Base-by-base conservation (phyloP, 2,113 vertebrate genomes). In the Syngnathus scovelli region DNA sequence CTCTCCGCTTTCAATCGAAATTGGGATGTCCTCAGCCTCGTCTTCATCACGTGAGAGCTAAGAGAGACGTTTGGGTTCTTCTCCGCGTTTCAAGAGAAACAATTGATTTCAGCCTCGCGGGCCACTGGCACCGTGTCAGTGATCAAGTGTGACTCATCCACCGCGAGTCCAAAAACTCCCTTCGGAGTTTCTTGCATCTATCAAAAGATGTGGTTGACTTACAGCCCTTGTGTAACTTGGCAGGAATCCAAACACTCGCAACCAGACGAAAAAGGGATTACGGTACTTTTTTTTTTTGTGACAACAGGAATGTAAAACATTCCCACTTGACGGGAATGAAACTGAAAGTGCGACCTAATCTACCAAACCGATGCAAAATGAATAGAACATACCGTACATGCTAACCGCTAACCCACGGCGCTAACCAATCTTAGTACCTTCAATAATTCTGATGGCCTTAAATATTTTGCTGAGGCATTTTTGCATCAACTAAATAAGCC, bases 81-180 rank as follows among this genome's bases (percentile, higher is more conserved):
- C 70, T 81, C 76, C 85, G 82, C 83, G 75, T 81, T 85, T 79
- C 73, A 49, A 80, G 82, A n/a, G 33, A 84, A 78, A 83, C 84
- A 83, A 80, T 78, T 85, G 78, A 85, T 83, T 82, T 75, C 79
- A 81, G 84, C 69, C 78, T 74, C 66, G 83, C 41, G 82, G 85
- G 83, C 86, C 80, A 83, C 86, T 81, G 73, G 71, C 78, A 61
- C 54, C 69, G 76, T 83, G 82, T 81, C 82, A 85, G 84, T 88
- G 86, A 90, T 87, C 82, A 88, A 90, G 85, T 87, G 86, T 87
- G 86, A 87, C 83, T 88, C 87, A 85, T 87, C 82, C 86, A 77
- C 61, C 74, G 46, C 72, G 64, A 74, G 80, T 83, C 83, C 84
- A 89, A 78, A 85, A 87, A 86, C 72, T 72, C 82, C 78, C 70